Percentiles rank a stretch among this genome's conserved stretches.
These are phyloP conservation scores for Pseudobourletiella spinata DNA, from an alignment of 1,140 invertebrate species.

Conservation along the genomic window DNA sequence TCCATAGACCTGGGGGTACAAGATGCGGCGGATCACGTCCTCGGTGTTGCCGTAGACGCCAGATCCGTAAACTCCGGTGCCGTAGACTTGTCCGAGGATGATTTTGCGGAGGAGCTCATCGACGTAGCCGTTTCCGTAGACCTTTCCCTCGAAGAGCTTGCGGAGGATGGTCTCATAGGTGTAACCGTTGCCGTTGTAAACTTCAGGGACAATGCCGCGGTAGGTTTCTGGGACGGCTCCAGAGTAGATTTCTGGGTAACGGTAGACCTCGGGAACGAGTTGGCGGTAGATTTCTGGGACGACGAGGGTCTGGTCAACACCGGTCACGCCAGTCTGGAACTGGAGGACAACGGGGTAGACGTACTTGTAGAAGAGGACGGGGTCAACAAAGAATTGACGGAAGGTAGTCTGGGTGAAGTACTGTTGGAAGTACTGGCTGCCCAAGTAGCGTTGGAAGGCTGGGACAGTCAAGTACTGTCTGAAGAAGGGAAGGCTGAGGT, in stretches of 20 bases:
- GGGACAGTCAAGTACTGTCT: conserved; percentile 17
- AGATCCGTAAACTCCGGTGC: neutral
- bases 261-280: neutral
- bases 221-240: neutral
- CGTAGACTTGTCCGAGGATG: neutral
- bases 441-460: conserved; percentile 18
- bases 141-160: neutral
- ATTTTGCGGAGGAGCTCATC: neutral
- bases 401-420: conserved; percentile 12
- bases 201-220: neutral
- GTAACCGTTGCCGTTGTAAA: neutral
- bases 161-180: neutral
- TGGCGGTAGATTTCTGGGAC: conserved; percentile 1
- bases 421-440: conserved; percentile 14
- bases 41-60: neutral
- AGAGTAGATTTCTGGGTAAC: neutral
- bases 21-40: no score
- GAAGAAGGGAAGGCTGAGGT: conserved; percentile 26
- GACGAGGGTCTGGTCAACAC: neutral
- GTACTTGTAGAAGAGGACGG: conserved; percentile 28
- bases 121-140: neutral
- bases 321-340: neutral
- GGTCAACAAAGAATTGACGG: conserved; percentile 18
- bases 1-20: neutral
- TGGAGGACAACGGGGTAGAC: conserved; percentile 15